phyloP scores from a whole-genome alignment of 2,797 vertebrate species.

The Naso thynnoides region DNA sequence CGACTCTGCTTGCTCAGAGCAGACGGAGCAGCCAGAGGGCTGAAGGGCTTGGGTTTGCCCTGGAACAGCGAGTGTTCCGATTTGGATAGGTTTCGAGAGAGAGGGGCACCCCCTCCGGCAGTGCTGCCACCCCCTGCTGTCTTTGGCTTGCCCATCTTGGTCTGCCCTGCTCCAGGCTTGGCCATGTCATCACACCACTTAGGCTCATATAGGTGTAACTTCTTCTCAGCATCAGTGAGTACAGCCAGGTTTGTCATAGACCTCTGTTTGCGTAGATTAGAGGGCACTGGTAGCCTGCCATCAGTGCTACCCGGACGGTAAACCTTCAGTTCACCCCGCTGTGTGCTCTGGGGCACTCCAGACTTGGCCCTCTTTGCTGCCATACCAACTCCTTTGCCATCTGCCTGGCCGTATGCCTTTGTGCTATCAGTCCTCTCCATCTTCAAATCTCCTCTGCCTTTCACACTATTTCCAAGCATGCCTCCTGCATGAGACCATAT shows the following conservation, averaged over 20 bases:
- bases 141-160: slow-evolving; percentile 84
- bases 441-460: slow-evolving; percentile 86
- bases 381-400: slow-evolving; percentile 85
- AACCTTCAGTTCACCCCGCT: slow-evolving; percentile 85
- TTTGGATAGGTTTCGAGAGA: slow-evolving; percentile 93
- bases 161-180: slow-evolving; percentile 84
- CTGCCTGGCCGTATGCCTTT: slow-evolving; percentile 82
- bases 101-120: slow-evolving; percentile 79
- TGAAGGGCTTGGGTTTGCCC: slow-evolving; percentile 89
- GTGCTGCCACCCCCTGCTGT: slow-evolving; percentile 72
- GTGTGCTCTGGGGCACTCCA: slow-evolving; percentile 86
- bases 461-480: slow-evolving; percentile 89
- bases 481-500: slow-evolving; percentile 88
- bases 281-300: slow-evolving; percentile 86
- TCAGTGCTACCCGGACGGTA: slow-evolving; percentile 86
- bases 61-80: slow-evolving; percentile 97
- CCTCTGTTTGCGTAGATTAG: slow-evolving; percentile 95
- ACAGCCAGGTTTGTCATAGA: slow-evolving; percentile 97
- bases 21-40: slow-evolving; percentile 87
- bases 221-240: slow-evolving; percentile 96
- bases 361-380: slow-evolving; percentile 89
- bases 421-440: slow-evolving; percentile 85
- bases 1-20: slow-evolving; percentile 90
- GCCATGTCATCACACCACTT: slow-evolving; percentile 97
- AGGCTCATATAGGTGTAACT: slow-evolving; percentile 95